Conservation (phyloP, 1,140 invertebrate genomes). For the Drosophila pallidifrons region DNA sequence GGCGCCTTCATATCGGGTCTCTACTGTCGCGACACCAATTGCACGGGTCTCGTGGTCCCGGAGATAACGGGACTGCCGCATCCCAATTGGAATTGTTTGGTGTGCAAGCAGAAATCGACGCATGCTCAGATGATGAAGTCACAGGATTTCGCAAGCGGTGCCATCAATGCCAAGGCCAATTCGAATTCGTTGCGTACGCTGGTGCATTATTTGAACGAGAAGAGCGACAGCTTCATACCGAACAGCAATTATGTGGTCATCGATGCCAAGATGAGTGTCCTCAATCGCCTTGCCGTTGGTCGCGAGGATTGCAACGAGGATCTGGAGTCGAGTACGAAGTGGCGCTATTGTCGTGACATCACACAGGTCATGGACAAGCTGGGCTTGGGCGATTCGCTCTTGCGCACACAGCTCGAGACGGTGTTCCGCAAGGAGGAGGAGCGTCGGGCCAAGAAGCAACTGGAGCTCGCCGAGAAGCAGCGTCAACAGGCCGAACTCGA, state of each 20-base stretch:
- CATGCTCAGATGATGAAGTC: slow-evolving; percentile 80
- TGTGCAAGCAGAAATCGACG: slow-evolving; percentile 79
- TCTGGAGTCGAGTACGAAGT: slow-evolving; percentile 59
- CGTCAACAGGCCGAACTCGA: slow-evolving; percentile 57
- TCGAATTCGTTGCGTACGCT: slow-evolving; percentile 75
- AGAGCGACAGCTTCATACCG: slow-evolving; percentile 76
- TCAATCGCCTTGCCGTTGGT: slow-evolving; percentile 55
- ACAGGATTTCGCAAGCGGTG: slow-evolving; percentile 78
- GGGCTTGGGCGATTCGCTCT: slow-evolving; percentile 79
- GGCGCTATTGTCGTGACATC: slow-evolving; percentile 83
- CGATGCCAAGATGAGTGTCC: slow-evolving; percentile 78
- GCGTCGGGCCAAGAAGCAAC: slow-evolving; percentile 62
- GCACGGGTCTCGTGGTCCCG: slow-evolving; percentile 76
- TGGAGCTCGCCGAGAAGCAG: slow-evolving; percentile 63
- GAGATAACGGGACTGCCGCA: slow-evolving; percentile 77
- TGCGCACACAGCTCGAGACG: slow-evolving; percentile 72
- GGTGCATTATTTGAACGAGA: slow-evolving; percentile 79
- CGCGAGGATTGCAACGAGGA: slow-evolving; percentile 77
- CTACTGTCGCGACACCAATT: slow-evolving; percentile 79
- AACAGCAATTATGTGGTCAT: slow-evolving; percentile 75
- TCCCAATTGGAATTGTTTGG: slow-evolving; percentile 80
- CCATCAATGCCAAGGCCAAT: slow-evolving; percentile 79
- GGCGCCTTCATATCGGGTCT: slow-evolving; percentile 77
- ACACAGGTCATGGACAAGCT: slow-evolving; percentile 83
- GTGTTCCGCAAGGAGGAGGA: slow-evolving; percentile 58